phyloP scores from a whole-genome alignment of 2,113 vertebrate genomes.

The Oceanites oceanicus region DNA sequence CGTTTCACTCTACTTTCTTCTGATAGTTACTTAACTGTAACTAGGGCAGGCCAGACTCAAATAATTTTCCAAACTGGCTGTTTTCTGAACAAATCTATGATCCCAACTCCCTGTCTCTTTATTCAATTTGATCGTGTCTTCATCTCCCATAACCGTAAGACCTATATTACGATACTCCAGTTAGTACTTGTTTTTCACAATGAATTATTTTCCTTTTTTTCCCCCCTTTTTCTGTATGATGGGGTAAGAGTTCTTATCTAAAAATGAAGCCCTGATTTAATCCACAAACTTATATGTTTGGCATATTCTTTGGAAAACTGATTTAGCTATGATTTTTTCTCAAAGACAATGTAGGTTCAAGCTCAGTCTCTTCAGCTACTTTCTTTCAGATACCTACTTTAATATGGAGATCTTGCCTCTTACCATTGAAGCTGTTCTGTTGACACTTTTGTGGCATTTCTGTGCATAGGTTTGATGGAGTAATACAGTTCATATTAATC shows the following conservation, averaged over 20 bases:
- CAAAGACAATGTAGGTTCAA: neutral
- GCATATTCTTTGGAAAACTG: neutral
- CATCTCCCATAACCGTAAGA: neutral
- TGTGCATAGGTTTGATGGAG: neutral
- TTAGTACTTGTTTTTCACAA: neutral
- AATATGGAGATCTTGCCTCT: neutral
- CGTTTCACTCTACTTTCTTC: neutral
- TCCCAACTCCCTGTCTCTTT: neutral
- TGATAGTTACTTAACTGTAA: neutral
- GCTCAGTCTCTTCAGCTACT: neutral
- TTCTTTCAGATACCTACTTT: neutral
- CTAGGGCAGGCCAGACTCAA: neutral
- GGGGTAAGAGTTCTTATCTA: neutral
- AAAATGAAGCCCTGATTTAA: neutral
- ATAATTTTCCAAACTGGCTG: neutral
- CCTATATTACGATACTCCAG: neutral
- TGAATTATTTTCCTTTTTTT: neutral
- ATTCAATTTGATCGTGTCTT: neutral
- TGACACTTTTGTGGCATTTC: neutral
- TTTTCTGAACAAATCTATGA: neutral
- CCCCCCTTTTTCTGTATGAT: neutral
- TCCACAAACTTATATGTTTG: neutral
- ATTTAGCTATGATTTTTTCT: neutral
- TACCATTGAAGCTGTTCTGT: neutral
- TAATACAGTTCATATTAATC: neutral